These are phyloP conservation scores for Ciona savignyi DNA, from an alignment of 23 tunicate genomes.

Conservation along the genomic window DNA sequence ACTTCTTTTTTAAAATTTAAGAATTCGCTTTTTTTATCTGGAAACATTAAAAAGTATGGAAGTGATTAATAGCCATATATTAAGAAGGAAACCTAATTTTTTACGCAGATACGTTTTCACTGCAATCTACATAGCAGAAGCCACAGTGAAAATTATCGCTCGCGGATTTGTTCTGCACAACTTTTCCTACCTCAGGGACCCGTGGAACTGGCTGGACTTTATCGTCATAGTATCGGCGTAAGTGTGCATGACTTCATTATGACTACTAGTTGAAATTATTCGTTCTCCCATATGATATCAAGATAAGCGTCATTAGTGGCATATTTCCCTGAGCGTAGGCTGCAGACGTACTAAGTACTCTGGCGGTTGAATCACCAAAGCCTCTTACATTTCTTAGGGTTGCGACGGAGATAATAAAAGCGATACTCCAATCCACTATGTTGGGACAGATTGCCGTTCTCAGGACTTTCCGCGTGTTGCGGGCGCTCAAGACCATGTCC, in stretches of 20 bases:
- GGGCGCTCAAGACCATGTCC: conserved; percentile 94
- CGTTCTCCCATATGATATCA: no score
- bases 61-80: no score
- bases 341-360: no score
- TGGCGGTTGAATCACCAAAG: no score
- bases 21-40: no score
- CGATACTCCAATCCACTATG: conserved; percentile 15
- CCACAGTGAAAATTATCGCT: conserved; percentile 65
- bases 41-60: no score
- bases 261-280: no score
- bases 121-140: conserved; percentile 71
- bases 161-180: conserved; percentile 76
- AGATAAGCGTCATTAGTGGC: no score
- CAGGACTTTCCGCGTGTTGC: conserved; percentile 78
- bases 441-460: conserved; percentile 57
- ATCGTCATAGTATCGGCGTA: conserved; percentile 69
- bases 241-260: no score
- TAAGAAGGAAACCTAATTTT: no score
- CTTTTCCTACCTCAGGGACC: conserved; percentile 77
- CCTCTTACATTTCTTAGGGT: conserved; percentile 36
- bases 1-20: no score
- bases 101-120: conserved; percentile 72
- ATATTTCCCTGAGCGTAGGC: no score
- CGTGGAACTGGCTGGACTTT: conserved; percentile 98
- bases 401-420: conserved; percentile 24